Percentiles rank a stretch among this genome's conserved stretches.
phyloP scores from a whole-genome alignment of 2,113 vertebrate genomes.

The Sinocyclocheilus maitianheensis region DNA sequence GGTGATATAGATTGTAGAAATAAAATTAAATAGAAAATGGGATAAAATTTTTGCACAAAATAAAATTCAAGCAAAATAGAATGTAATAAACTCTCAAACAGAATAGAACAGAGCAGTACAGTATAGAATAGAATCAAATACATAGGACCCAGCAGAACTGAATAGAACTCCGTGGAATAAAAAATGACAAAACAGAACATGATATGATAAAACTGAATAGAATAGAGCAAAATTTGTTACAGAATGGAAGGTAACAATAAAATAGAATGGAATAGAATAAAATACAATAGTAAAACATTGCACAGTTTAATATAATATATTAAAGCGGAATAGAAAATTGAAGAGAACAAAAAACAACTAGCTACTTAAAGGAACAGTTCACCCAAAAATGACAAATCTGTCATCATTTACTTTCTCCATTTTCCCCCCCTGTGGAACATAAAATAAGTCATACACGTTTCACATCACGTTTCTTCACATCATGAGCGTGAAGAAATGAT shows the following conservation, averaged over 20 bases:
- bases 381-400: too few species aligned
- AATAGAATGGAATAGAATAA: neutral
- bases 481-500: too few species aligned
- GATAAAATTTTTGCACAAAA: too few species aligned
- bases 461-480: too few species aligned
- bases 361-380: neutral
- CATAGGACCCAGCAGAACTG: too few species aligned
- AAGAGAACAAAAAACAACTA: neutral
- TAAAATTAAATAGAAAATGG: too few species aligned
- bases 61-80: too few species aligned
- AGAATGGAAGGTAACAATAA: neutral
- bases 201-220: neutral
- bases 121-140: too few species aligned
- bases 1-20: neutral
- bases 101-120: too few species aligned
- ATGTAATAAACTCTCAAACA: too few species aligned
- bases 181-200: neutral
- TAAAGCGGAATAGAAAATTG: neutral
- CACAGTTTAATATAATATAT: neutral
- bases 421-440: neutral
- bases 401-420: too few species aligned
- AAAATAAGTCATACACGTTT: neutral
- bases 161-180: neutral
- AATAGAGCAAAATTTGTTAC: neutral
- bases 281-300: neutral